Evolutionary conservation across 2,113 vertebrate species (phyloP).

Genomic region (Gadus macrocephalus): DNA sequence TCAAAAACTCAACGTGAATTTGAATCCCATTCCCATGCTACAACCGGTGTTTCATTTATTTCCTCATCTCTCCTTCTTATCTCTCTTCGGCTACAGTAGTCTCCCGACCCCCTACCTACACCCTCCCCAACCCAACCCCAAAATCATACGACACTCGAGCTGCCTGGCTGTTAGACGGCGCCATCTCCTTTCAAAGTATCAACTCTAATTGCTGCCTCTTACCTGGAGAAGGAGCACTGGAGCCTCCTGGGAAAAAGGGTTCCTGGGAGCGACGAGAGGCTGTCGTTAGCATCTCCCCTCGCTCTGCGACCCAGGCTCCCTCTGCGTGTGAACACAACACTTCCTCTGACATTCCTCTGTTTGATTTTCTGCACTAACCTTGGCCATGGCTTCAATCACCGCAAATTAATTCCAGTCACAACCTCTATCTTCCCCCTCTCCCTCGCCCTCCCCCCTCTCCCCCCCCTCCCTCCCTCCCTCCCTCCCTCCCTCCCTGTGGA

Average conservation of each 20-base stretch:
- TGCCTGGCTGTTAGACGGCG: no score
- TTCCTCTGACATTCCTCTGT: slow-evolving; percentile 65
- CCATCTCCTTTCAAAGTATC: neutral
- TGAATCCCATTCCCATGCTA: no score
- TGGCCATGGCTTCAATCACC: slow-evolving; percentile 70
- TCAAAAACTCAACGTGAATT: no score
- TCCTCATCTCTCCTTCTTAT: no score
- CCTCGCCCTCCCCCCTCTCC: slow-evolving; percentile 28
- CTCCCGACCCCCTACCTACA: no score
- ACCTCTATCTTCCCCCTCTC: slow-evolving; percentile 20
- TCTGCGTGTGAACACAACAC: slow-evolving; percentile 54
- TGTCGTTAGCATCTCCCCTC: slow-evolving; percentile 62
- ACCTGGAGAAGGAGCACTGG: slow-evolving; percentile 25
- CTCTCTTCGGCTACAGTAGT: no score
- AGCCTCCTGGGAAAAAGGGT: slow-evolving; percentile 29
- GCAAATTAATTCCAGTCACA: slow-evolving; percentile 75
- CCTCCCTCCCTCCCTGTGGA: neutral
- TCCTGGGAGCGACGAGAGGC: slow-evolving; percentile 41
- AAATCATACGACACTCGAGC: no score
- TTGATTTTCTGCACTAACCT: slow-evolving; percentile 73
- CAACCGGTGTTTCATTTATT: no score
- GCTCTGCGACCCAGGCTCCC: slow-evolving; percentile 54
- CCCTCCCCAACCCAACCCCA: no score
- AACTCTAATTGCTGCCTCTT: slow-evolving; percentile 25
- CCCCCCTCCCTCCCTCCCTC: slow-evolving; percentile 40